A percentile compares a stretch with the other conserved stretches of the same genome.
Conservation (phyloP, 1,140 invertebrate genomes). For the Trachymyrmex septentrionalis region DNA sequence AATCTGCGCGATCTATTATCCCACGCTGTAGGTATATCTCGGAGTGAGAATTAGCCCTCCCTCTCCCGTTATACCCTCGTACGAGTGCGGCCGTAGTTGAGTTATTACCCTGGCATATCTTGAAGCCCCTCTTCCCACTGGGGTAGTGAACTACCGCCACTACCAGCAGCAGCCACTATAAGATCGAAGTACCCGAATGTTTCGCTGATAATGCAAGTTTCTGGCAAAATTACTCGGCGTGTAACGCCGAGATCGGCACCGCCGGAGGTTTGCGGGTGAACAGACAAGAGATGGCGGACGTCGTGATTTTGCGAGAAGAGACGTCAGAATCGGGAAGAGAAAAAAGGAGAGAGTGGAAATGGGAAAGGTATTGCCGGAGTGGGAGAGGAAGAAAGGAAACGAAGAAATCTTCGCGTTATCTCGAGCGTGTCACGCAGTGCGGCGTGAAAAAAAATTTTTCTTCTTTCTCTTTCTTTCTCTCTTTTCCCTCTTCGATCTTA, state of each 20-base stretch:
- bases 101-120: conserved; percentile 71
- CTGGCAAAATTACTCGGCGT: conserved; percentile 66
- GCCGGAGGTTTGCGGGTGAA: not conserved
- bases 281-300: not conserved
- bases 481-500: not conserved
- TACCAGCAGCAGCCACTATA: conserved; percentile 25
- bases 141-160: not conserved
- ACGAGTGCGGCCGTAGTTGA: conserved; percentile 60
- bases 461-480: not conserved
- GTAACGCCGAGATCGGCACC: conserved; percentile 43
- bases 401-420: conserved; percentile 62
- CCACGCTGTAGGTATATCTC: conserved; percentile 57
- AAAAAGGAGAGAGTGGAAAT: not conserved
- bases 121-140: not conserved
- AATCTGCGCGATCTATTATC: conserved; percentile 78
- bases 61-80: conserved; percentile 48
- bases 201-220: conserved; percentile 77
- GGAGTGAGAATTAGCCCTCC: conserved; percentile 73
- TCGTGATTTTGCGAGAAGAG: conserved; percentile 9
- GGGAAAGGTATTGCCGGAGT: not conserved
- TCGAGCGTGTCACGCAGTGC: conserved; percentile 69
- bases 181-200: conserved; percentile 65
- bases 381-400: conserved; percentile 13
- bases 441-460: conserved; percentile 48
- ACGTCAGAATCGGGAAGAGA: not conserved